Evolutionary conservation across 2,113 vertebrate species (phyloP).

Genomic region (Nyctibius bracteatus): DNA sequence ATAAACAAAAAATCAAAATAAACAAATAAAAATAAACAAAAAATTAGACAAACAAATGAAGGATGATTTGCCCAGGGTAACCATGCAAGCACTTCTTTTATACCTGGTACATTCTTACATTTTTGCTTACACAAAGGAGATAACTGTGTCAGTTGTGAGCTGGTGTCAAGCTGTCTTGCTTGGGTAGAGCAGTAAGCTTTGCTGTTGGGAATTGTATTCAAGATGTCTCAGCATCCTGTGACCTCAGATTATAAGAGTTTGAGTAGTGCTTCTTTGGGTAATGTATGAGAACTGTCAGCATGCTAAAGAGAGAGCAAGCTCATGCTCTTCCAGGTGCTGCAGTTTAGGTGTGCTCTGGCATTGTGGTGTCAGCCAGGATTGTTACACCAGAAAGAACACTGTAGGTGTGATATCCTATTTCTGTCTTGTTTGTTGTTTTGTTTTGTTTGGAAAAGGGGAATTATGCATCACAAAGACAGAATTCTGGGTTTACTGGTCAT

Average conservation of each 20-base stretch:
- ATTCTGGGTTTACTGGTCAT: neutral
- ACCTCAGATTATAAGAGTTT: neutral
- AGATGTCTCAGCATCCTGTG: neutral
- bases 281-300: neutral
- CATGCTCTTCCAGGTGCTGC: neutral
- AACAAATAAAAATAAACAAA: too few species aligned
- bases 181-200: neutral
- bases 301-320: neutral
- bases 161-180: neutral
- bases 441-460: neutral
- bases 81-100: neutral
- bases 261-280: neutral
- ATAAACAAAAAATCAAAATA: too few species aligned
- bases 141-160: neutral
- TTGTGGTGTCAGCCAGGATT: neutral
- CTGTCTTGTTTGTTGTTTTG: neutral
- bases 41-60: neutral
- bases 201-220: neutral
- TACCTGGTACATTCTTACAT: neutral
- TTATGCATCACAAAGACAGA: neutral
- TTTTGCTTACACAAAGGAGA: neutral
- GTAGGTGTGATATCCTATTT: neutral
- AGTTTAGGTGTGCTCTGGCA: neutral
- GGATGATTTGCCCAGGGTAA: neutral
- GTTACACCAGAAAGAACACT: neutral